phyloP scores from a whole-genome alignment of 2,113 vertebrate genomes.

The Gasterosteus aculeatus region DNA sequence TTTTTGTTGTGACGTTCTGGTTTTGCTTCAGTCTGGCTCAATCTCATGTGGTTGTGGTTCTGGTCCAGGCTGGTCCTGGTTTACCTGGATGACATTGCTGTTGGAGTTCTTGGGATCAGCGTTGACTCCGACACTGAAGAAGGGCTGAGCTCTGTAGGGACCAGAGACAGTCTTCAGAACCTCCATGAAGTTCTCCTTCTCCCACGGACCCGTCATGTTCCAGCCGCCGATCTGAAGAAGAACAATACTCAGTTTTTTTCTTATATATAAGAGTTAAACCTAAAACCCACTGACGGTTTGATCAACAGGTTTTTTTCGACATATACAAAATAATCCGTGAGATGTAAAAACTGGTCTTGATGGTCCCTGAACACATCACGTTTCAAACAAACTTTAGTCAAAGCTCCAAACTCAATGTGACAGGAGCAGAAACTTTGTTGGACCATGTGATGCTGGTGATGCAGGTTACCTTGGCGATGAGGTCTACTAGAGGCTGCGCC shows the following conservation, averaged over 20 bases:
- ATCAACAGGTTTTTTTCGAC: too few species aligned
- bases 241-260: too few species aligned
- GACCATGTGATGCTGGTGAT: too few species aligned
- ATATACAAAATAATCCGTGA: too few species aligned
- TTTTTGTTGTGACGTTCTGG: background rate
- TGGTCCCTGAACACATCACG: background rate
- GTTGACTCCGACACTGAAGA: constrained; percentile 92
- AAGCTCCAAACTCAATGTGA: too few species aligned
- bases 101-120: constrained; percentile 96
- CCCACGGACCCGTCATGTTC: constrained; percentile 93
- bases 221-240: constrained; percentile 90
- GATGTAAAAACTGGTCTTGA: too few species aligned
- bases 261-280: too few species aligned
- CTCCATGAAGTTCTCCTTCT: constrained; percentile 94
- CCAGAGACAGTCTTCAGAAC: constrained; percentile 94
- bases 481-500: constrained; percentile 90
- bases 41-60: background rate
- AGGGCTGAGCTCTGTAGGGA: constrained; percentile 91
- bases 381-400: too few species aligned
- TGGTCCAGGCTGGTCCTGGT: background rate
- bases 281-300: too few species aligned
- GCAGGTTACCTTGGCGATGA: constrained; percentile 85
- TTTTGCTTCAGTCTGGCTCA: background rate
- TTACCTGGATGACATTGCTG: constrained; percentile 95
- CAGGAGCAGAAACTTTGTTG: too few species aligned